Conservation (phyloP, 2,797 vertebrate genomes). For the Sphenodon punctatus region DNA sequence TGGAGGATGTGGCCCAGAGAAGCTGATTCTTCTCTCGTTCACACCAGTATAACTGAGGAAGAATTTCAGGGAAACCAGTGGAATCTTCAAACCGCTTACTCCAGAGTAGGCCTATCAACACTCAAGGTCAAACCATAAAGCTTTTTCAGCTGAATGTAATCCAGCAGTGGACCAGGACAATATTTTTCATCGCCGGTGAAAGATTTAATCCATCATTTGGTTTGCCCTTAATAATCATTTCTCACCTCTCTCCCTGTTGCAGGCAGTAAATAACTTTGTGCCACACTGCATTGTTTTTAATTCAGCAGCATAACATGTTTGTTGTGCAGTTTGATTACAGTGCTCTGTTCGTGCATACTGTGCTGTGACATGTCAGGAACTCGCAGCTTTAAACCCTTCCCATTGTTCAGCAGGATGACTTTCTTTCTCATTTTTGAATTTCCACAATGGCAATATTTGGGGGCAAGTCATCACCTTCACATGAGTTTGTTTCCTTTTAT, state of each 20-base stretch:
- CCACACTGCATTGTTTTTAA: conserved; percentile 21
- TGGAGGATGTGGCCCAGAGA: too few relatives aligned
- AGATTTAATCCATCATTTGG: background rate
- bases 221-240: background rate
- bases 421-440: background rate
- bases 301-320: background rate
- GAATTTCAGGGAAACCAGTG: background rate
- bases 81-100: background rate
- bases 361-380: background rate
- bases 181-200: background rate
- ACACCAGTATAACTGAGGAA: background rate
- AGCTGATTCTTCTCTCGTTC: too few relatives aligned
- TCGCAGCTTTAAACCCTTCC: background rate
- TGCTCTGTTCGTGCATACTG: background rate
- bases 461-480: background rate
- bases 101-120: too few relatives aligned
- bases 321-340: conserved; percentile 6
- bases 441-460: background rate
- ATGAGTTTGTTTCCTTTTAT: background rate
- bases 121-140: background rate
- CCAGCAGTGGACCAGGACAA: background rate
- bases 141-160: background rate
- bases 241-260: background rate
- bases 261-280: background rate
- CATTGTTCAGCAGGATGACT: background rate